Conservation (phyloP, 1,140 invertebrate genomes). For the Globodera rostochiensis region DNA sequence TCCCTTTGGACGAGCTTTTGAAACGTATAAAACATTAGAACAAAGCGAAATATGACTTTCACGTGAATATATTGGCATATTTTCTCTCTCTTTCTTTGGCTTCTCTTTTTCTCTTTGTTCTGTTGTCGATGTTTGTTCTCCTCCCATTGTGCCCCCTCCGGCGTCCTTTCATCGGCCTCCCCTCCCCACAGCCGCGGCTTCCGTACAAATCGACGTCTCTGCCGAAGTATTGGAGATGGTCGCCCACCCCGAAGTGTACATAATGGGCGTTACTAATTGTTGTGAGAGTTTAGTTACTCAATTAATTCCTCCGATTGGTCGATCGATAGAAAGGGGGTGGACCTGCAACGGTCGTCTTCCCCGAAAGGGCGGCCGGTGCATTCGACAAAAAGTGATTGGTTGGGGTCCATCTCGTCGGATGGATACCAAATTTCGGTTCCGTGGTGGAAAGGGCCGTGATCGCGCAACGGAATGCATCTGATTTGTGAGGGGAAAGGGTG, state of each 20-base stretch:
- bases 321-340: slow-evolving; percentile 13
- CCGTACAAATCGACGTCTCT: slow-evolving; percentile 48
- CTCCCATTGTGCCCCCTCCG: not conserved
- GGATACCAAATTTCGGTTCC: slow-evolving; percentile 58
- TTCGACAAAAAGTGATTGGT: slow-evolving; percentile 35
- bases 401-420: slow-evolving; percentile 26
- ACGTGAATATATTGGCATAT: not conserved
- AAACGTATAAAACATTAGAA: too few species aligned
- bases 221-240: slow-evolving; percentile 52
- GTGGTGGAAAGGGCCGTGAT: slow-evolving; percentile 54
- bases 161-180: not conserved
- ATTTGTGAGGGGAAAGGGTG: not conserved
- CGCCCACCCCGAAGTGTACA: slow-evolving; percentile 48
- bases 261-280: slow-evolving; percentile 43
- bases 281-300: not conserved
- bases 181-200: slow-evolving; percentile 33
- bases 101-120: not conserved
- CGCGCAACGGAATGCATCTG: slow-evolving; percentile 35
- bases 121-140: not conserved
- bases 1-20: too few species aligned
- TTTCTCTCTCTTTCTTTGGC: not conserved
- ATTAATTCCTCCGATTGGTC: not conserved
- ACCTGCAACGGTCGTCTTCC: slow-evolving; percentile 51
- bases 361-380: slow-evolving; percentile 46
- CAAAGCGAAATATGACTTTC: not conserved